Percentiles rank a stretch among this genome's conserved stretches.
These are phyloP conservation scores for Calliopum simillimum DNA, from an alignment of 2,888 invertebrate species.

Conservation along the genomic window DNA sequence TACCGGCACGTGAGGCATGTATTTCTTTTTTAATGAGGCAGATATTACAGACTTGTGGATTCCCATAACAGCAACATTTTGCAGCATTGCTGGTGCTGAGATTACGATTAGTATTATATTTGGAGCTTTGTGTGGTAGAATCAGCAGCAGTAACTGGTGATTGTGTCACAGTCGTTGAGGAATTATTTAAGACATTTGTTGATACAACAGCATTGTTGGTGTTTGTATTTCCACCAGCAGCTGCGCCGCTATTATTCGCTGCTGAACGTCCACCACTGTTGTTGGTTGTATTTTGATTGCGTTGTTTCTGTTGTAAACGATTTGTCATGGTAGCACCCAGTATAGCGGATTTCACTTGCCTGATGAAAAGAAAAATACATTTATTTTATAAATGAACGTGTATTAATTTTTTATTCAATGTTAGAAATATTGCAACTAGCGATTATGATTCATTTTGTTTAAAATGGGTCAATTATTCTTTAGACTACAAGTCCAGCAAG, in stretches of 20 bases:
- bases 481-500: no score
- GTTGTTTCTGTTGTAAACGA: constrained; percentile 50
- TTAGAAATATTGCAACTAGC: no score
- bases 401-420: no score
- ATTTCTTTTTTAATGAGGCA: constrained; percentile 75
- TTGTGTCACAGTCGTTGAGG: not conserved
- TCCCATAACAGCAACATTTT: constrained; percentile 77
- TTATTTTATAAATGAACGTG: no score
- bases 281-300: constrained; percentile 30
- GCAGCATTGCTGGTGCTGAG: constrained; percentile 40
- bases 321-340: constrained; percentile 47
- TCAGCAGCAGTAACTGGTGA: constrained; percentile 10
- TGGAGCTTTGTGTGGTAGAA: constrained; percentile 41
- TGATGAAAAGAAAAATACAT: constrained; percentile 26
- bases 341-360: constrained; percentile 49
- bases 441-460: no score
- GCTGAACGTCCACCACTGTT: constrained; percentile 35
- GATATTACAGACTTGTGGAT: constrained; percentile 76
- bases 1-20: constrained; percentile 85
- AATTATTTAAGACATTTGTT: not conserved
- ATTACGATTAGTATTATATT: constrained; percentile 61
- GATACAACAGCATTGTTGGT: not conserved
- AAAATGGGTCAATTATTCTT: no score
- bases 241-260: constrained; percentile 22
- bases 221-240: not conserved